Base-by-base conservation (phyloP, 2,888 invertebrate species). In the Parnassius glacialis region DNA sequence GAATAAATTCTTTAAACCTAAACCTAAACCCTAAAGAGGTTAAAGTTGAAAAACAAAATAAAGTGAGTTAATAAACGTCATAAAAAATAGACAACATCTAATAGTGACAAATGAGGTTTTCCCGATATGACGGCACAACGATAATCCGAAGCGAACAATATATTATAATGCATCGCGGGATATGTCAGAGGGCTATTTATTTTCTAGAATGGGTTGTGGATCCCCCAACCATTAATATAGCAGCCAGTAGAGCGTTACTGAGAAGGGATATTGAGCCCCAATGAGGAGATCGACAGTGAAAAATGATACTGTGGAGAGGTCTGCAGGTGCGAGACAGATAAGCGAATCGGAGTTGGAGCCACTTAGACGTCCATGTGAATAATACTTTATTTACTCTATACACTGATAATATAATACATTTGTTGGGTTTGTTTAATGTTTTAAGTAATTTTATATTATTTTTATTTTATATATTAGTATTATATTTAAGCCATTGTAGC, bases 121-220 rank as follows among this genome's bases (percentile, higher is more conserved):
- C 41, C 10, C 25, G 25, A 34, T 81, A 80, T 80, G 80, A 83
- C 76, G 78, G 72, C 70, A 78, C 25, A 51, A 10, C 48, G 76
- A 76, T 81, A 80, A 80, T 82, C 79, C 78, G 68, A 63, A 64
- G 67, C 73, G 74, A 78, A 79, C 82, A 76, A 85, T 88, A 86
- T 85, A 86, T 90, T 84, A 86, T 80, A 85, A 89, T 89, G 87
- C 88, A 85, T 82, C 83, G 81, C 65, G 74, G 80, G 81, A 86
- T 81, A 83, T 74, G 87, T 87, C 87, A 78, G 74, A 75, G 75
- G 79, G 83, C 85, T 86, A 86, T 88, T 85, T 87, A 87, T 87
- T 84, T 83, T 75, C 80, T 74, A 75, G 78, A 81, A 81, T 82
- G 81, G 81, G 80, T 77, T 78, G 76, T 73, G 76, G 78, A 80